A percentile compares a stretch with the other conserved stretches of the same genome.
Conservation (phyloP, 2,113 vertebrate species). For the Hiodon tergisus region DNA sequence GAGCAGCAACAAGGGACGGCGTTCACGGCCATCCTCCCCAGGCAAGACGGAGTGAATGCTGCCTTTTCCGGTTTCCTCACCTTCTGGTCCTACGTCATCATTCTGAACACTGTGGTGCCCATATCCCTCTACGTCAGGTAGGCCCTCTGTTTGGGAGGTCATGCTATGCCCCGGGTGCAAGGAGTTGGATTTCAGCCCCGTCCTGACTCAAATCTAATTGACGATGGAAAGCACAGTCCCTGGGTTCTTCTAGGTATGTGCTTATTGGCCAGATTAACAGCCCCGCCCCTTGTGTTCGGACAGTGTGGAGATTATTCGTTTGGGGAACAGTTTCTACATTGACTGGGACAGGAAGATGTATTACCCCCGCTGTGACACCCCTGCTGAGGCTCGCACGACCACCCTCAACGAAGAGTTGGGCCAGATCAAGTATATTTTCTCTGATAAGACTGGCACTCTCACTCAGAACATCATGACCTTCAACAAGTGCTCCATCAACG, state of each 20-base stretch:
- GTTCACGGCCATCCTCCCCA: slow-evolving; percentile 79
- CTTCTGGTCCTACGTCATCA: slow-evolving; percentile 97
- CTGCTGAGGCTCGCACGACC: slow-evolving; percentile 84
- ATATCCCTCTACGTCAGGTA: slow-evolving; percentile 95
- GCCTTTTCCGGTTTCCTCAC: slow-evolving; percentile 71
- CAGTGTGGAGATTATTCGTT: slow-evolving; percentile 93
- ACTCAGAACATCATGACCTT: slow-evolving; percentile 97
- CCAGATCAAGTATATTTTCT: slow-evolving; percentile 93
- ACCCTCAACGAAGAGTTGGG: slow-evolving; percentile 95
- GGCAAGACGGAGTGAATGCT: slow-evolving; percentile 58
- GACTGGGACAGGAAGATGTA: slow-evolving; percentile 96
- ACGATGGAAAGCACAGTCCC: neutral
- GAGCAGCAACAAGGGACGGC: slow-evolving; percentile 68
- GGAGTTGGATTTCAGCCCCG: too few relatives aligned
- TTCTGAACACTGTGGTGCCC: slow-evolving; percentile 94
- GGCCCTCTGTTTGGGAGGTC: neutral
- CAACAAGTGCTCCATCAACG: slow-evolving; percentile 89
- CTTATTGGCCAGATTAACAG: neutral
- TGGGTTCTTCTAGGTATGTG: neutral
- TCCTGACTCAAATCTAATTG: too few relatives aligned
- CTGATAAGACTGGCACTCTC: slow-evolving; percentile 94
- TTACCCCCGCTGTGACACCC: slow-evolving; percentile 63
- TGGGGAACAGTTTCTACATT: slow-evolving; percentile 95
- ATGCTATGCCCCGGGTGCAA: slow-evolving; percentile 34
- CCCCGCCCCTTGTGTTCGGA: neutral